phyloP scores from a whole-genome alignment of 2,888 invertebrate genomes.

The Agapetus fuscipes region DNA sequence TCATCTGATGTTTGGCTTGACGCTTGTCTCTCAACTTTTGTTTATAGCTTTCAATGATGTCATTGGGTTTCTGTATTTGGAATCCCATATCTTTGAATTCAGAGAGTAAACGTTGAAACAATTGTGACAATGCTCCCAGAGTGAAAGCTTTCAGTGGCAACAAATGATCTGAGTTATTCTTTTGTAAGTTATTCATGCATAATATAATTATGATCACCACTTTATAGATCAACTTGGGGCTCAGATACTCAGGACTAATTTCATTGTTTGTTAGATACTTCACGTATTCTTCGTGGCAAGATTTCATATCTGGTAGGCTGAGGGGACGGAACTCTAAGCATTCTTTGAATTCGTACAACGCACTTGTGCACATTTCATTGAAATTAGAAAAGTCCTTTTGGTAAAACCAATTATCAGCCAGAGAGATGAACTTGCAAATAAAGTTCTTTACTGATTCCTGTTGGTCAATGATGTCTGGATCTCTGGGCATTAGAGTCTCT shows the following conservation, averaged over 20 bases:
- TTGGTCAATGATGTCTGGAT: slow-evolving; percentile 34
- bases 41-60: slow-evolving; percentile 29
- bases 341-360: slow-evolving; percentile 63
- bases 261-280: slow-evolving; percentile 42
- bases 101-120: slow-evolving; percentile 47
- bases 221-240: slow-evolving; percentile 67
- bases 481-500: slow-evolving; percentile 28
- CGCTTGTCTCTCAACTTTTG: slow-evolving; percentile 27
- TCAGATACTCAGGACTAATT: slow-evolving; percentile 47
- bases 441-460: slow-evolving; percentile 40
- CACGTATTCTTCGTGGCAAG: slow-evolving; percentile 41
- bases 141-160: slow-evolving; percentile 79
- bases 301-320: slow-evolving; percentile 43
- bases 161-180: slow-evolving; percentile 64
- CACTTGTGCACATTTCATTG: slow-evolving; percentile 56
- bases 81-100: slow-evolving; percentile 36
- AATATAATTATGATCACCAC: slow-evolving; percentile 73
- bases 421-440: slow-evolving; percentile 43
- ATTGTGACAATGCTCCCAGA: slow-evolving; percentile 69
- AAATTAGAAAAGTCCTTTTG: slow-evolving; percentile 54
- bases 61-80: slow-evolving; percentile 37
- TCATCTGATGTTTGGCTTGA: slow-evolving; percentile 1
- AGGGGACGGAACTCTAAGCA: slow-evolving; percentile 50
- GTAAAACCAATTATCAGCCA: slow-evolving; percentile 55
- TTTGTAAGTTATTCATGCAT: slow-evolving; percentile 67